phyloP scores from a whole-genome alignment of 2,797 vertebrate genomes.

The Huso huso region DNA sequence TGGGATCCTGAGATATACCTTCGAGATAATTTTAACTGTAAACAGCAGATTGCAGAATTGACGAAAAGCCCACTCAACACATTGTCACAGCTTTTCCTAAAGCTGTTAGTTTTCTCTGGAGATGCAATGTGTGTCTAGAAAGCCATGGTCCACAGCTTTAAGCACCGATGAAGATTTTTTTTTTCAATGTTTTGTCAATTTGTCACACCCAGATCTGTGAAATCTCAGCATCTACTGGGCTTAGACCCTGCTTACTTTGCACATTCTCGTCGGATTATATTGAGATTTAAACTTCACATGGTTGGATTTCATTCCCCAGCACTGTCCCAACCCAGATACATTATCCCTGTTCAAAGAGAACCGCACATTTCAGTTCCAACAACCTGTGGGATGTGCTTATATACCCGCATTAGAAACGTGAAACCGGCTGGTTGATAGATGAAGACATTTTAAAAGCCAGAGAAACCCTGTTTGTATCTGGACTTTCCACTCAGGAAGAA shows the following conservation, averaged over 20 bases:
- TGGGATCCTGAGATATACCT: slow-evolving; percentile 44
- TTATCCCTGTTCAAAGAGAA: slow-evolving; percentile 3
- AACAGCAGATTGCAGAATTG: slow-evolving; percentile 41
- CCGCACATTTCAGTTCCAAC: background rate
- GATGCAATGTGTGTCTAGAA: slow-evolving; percentile 18
- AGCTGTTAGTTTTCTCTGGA: slow-evolving; percentile 39
- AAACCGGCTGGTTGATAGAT: background rate
- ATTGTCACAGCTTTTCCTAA: slow-evolving; percentile 44
- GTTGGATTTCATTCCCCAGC: background rate
- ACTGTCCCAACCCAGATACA: background rate
- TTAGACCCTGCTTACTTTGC: background rate
- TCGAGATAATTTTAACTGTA: slow-evolving; percentile 39
- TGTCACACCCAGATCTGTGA: background rate
- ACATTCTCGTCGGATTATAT: background rate
- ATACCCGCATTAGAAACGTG: background rate
- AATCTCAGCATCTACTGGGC: background rate
- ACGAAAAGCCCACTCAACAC: slow-evolving; percentile 54
- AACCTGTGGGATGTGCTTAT: background rate
- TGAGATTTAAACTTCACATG: background rate
- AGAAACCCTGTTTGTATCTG: too few relatives aligned
- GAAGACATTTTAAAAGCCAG: too few relatives aligned
- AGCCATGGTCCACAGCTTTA: background rate
- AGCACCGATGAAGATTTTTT: slow-evolving; percentile 20
- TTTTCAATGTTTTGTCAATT: slow-evolving; percentile 11
- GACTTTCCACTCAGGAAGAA: too few relatives aligned